Base-by-base conservation (phyloP, 2,888 invertebrate species). In the Heliconius aoede region DNA sequence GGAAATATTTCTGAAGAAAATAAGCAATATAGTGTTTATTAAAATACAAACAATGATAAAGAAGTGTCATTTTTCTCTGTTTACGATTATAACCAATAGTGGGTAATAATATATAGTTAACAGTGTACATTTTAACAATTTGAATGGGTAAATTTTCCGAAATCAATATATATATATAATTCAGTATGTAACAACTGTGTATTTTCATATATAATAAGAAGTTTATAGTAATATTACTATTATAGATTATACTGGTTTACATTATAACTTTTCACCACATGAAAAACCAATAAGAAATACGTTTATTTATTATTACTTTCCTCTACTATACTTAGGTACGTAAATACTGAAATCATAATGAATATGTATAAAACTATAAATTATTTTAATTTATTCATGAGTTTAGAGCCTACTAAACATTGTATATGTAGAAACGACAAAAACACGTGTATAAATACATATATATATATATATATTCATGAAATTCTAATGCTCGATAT, bases 401-500 rank as follows among this genome's bases (percentile, higher is more conserved):
- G 36, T 64, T 64, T 13, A n/a, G 24, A 13, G 15, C 13, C 64
- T 24, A 65, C 65, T 65, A 24, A 24, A 24, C 36, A 24, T 36
- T 11, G 30, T 32, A 58, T 60, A 60, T 60, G 28, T 11, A 73
- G 28, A 13, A 18, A 36, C 32, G 24, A 58, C n/a, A n/a, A n/a
- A 58, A 9, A 62, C 74, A 65, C 30, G 74, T 64, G 51, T 74
- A 74, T 24, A 68, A 58, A 46, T 60, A 40, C 46, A 71, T 40
- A 11, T 74, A 74, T 24, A 68, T 46, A 46, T 60, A 40, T 46
- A 71, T 40, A 11, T 69, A 26, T 32, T 71, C 36, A 64, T 65
- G 40, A 71, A 74, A 55, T 76, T 76, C 28, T 40, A 77, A 74
- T 77, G 36, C 40, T 55, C 36, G 26, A 77, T 65, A 74, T 74